phyloP scores from a whole-genome alignment of 2,113 vertebrate species.

The Jaculus jaculus region DNA sequence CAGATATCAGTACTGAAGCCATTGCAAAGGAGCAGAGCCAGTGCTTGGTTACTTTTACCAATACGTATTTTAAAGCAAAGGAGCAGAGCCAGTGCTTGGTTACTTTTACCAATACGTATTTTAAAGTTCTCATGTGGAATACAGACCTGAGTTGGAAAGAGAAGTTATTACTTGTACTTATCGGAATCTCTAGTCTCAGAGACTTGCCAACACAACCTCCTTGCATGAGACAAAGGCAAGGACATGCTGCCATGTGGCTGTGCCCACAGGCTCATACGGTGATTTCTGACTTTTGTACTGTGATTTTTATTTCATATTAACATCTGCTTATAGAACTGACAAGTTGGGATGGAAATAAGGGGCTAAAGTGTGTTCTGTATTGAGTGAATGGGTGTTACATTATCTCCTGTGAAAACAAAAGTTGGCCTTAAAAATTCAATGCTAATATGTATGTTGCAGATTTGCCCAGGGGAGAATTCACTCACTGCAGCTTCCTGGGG shows the following conservation, averaged over 20 bases:
- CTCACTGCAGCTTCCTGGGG: not conserved
- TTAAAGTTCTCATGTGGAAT: not conserved
- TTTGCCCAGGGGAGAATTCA: constrained; percentile 65
- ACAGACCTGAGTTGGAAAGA: not conserved
- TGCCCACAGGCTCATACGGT: not conserved
- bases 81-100: not conserved
- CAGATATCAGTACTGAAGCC: not conserved
- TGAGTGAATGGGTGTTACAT: constrained; percentile 44
- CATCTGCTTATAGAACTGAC: constrained; percentile 15
- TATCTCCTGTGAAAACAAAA: constrained; percentile 14
- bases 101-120: not conserved
- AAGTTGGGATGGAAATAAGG: not conserved
- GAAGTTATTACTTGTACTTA: not conserved
- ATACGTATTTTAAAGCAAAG: not conserved
- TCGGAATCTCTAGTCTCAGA: not conserved
- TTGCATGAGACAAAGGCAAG: not conserved
- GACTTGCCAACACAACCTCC: not conserved
- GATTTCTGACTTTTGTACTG: not conserved
- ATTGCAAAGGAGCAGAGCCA: not conserved
- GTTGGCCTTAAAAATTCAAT: constrained; percentile 64
- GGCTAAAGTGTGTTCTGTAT: not conserved
- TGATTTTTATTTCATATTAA: constrained; percentile 55
- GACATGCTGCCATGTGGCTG: not conserved
- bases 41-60: not conserved
- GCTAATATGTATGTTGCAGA: constrained; percentile 65